Conservation (phyloP, 2,888 invertebrate genomes). For the Odontomyia ornata region DNA sequence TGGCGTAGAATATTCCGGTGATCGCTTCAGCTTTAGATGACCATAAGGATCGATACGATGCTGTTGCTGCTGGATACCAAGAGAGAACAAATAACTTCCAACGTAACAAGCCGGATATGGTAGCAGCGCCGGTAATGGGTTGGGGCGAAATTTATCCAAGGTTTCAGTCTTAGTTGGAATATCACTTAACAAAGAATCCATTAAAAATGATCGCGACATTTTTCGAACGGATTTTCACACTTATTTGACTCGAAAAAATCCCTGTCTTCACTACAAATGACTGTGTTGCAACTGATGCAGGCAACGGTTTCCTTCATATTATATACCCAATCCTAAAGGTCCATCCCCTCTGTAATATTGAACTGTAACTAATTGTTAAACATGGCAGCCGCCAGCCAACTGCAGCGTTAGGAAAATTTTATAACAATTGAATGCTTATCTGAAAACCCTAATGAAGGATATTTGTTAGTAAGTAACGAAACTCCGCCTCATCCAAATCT, state of each 20-base stretch:
- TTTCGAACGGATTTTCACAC: slow-evolving; percentile 53
- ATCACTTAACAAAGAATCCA: slow-evolving; percentile 80
- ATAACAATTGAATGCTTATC: slow-evolving; percentile 46
- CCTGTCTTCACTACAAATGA: slow-evolving; percentile 43
- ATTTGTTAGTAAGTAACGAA: slow-evolving; percentile 46
- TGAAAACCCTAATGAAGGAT: slow-evolving; percentile 47
- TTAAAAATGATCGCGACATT: slow-evolving; percentile 84
- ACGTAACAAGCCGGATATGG: slow-evolving; percentile 74
- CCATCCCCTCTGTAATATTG: slow-evolving; percentile 27
- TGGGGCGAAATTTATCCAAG: slow-evolving; percentile 52
- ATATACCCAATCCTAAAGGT: slow-evolving; percentile 48
- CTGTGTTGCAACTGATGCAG: slow-evolving; percentile 4
- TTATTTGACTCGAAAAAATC: background rate
- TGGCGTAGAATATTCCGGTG: slow-evolving; percentile 51
- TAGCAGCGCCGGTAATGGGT: slow-evolving; percentile 64
- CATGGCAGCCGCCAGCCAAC: slow-evolving; percentile 45
- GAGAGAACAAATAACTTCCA: slow-evolving; percentile 71
- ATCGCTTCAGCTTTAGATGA: slow-evolving; percentile 49
- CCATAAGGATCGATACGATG: slow-evolving; percentile 60
- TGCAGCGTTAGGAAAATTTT: slow-evolving; percentile 28
- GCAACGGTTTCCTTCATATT: background rate
- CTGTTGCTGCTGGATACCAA: slow-evolving; percentile 71
- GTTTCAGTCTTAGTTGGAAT: slow-evolving; percentile 65
- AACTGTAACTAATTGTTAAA: slow-evolving; percentile 40
- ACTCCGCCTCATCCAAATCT: slow-evolving; percentile 45